These are phyloP conservation scores for Incurvaria masculella DNA, from an alignment of 2,888 invertebrate genomes.

Conservation along the genomic window DNA sequence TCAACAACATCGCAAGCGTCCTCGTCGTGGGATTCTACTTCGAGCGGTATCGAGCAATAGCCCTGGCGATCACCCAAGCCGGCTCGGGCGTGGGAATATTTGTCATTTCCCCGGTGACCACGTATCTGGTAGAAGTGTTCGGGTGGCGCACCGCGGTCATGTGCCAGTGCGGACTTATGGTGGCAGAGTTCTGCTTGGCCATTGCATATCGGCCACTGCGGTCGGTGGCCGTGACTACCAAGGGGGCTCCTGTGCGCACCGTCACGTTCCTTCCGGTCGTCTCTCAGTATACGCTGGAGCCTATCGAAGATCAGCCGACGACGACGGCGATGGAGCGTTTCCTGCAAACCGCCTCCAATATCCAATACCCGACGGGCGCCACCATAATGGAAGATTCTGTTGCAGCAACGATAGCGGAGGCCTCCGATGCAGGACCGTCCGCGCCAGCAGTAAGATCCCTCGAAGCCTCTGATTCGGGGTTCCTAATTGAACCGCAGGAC, in stretches of 20 bases:
- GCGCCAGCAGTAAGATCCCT: too few species aligned
- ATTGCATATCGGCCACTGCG: conserved; percentile 39
- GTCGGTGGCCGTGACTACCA: conserved; percentile 32
- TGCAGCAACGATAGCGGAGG: conserved; percentile 1
- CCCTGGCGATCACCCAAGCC: conserved; percentile 31
- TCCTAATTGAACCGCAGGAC: too few species aligned
- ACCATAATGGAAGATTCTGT: conserved; percentile 28
- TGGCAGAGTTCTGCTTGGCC: conserved; percentile 31
- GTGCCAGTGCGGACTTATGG: conserved; percentile 37
- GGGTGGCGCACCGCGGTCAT: conserved; percentile 39
- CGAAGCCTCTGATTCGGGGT: too few species aligned
- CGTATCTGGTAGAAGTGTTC: conserved; percentile 27
- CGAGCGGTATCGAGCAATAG: conserved; percentile 36
- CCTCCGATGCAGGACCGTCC: too few species aligned
- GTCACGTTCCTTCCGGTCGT: conserved; percentile 46
- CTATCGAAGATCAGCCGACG: conserved; percentile 11
- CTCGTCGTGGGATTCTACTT: conserved; percentile 48
- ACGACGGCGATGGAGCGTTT: too few species aligned
- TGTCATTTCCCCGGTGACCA: conserved; percentile 33
- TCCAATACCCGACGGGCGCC: conserved; percentile 37
- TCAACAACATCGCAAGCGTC: conserved; percentile 33
- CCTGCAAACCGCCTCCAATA: conserved; percentile 27
- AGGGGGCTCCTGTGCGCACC: conserved; percentile 34
- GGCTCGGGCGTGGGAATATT: conserved; percentile 41
- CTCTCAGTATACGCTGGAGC: too few species aligned